Base-by-base conservation (phyloP, 1,140 invertebrate genomes). In the Lepidurus packardi region DNA sequence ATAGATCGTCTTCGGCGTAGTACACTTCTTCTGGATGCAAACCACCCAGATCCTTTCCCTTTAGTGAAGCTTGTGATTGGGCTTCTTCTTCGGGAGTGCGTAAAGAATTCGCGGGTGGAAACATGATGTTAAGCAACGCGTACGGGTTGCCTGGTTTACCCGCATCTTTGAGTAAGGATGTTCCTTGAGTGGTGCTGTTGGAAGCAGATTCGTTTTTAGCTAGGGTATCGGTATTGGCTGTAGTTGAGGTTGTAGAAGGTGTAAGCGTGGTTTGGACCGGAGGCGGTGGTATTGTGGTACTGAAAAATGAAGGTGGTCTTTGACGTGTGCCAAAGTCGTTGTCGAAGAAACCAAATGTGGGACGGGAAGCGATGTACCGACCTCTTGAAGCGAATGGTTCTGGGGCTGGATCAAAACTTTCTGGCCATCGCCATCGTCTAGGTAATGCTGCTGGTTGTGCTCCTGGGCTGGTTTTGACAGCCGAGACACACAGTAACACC, bases 11-110 rank as follows among this genome's bases (percentile, higher is more conserved):
- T 82, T 95, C 94, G 0, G 93, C 92, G 73, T 95, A 85, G 93
- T 93, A 96, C 80, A 96, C 94, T 80, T 96, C 93, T 73, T 94
- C 91, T 81, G 91, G 89, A 81, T 91, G 90, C 0, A 96, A 85
- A 13, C 94, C 94, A 11, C 93, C 94, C 4, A 93, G 87, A 84
- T 90, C 94, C 77, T 91, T 89, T 1, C 90, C 87, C 78, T 90
- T 47, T 42, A 94, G 85, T 1, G 92, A 94, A 83, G 94, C 94
- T 82, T 90, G 92, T 11, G 91, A 90, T 75, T 94, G 92, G 76
- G 92, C 91, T 81, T 89, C 87, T 25, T 89, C 89, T 78, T 86
- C 86, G 77, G 79, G 78, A 73, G 73, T 80, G 75, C 65, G 79
- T 86, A 78, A 11, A n/a, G 73, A 75, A 25, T 82, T 80, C 73